Conservation (phyloP, 2,113 vertebrate species). For the Toxotes chatareus region DNA sequence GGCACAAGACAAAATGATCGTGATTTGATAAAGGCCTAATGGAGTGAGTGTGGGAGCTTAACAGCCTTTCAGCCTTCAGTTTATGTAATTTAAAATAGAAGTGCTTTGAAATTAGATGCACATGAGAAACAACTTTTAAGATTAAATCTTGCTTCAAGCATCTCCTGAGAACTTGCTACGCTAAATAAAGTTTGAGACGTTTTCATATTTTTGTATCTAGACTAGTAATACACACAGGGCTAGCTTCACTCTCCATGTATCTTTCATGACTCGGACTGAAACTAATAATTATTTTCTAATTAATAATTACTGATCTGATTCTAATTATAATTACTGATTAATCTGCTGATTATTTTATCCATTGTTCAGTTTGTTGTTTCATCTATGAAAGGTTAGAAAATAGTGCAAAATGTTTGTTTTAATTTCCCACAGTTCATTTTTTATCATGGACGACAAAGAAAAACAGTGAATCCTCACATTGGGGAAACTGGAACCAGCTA, state of each 20-base stretch:
- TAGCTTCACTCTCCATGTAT: neutral
- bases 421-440: neutral
- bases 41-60: slow-evolving; percentile 62
- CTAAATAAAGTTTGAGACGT: slow-evolving; percentile 5
- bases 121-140: slow-evolving; percentile 20
- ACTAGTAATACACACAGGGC: neutral
- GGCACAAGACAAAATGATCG: slow-evolving; percentile 44
- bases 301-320: too few species aligned
- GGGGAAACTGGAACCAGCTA: too few species aligned
- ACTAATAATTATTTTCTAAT: neutral
- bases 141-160: slow-evolving; percentile 33
- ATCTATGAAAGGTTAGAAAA: neutral
- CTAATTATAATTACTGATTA: neutral
- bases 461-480: neutral
- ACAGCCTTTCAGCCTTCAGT: slow-evolving; percentile 57
- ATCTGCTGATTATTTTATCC: slow-evolving; percentile 1
- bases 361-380: neutral
- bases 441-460: neutral
- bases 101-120: slow-evolving; percentile 39
- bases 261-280: neutral
- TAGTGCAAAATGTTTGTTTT: neutral
- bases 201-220: slow-evolving; percentile 1
- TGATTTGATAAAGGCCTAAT: slow-evolving; percentile 70
- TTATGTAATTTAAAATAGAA: slow-evolving; percentile 54
- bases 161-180: slow-evolving; percentile 2